Base-by-base conservation (phyloP, 2,888 invertebrate genomes). In the Lordiphosa fenestrarum region DNA sequence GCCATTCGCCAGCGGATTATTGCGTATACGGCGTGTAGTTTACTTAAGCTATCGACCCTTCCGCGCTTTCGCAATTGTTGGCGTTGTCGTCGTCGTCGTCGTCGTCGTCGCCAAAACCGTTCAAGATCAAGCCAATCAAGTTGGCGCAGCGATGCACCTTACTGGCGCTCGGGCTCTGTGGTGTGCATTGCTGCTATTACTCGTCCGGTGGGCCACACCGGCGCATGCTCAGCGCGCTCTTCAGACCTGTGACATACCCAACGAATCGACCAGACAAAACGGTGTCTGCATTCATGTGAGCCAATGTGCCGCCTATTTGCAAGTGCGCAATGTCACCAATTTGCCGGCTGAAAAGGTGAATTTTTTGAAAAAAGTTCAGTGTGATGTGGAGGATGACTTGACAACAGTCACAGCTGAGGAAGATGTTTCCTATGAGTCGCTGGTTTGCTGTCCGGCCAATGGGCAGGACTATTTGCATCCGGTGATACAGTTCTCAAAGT, bases 281-380 rank as follows among this genome's bases (percentile, higher is more conserved):
- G 89, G 89, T 38, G 53, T 84, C 25, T 89, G 89, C 55, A 58
- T 86, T 19, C 60, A 69, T 58, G 85, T 85, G 12, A 72, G 82
- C 39, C 59, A 77, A 30, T 89, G 89, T 58, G 60, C 68, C 39
- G 86, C 88, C 23, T 89, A 88, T 67, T 61, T 86, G n/a, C 86
- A 85, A 62, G 80, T 89, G 60, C 80, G 86, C 46, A 88, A 86
- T 67, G 69, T 67, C 33, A 69, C 84, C 33, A 80, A 87, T 56
- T 64, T 88, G 41, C 83, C 86, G 12, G 78, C 87, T 41, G 88
- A 88, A 60, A 87, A 83, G 51, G 76, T 86, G 50, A 87, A 87
- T 61, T 88, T 88, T 58, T 70, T 88, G 37, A 88, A 88, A 72
- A 86, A 86, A 67, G 86, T 89, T 33, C 89, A 89, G 36, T 89